Evolutionary conservation across 2,113 vertebrate species (phyloP), one percentile per base, ranked within the genome.

Genomic region (Centrocercus urophasianus): DNA sequence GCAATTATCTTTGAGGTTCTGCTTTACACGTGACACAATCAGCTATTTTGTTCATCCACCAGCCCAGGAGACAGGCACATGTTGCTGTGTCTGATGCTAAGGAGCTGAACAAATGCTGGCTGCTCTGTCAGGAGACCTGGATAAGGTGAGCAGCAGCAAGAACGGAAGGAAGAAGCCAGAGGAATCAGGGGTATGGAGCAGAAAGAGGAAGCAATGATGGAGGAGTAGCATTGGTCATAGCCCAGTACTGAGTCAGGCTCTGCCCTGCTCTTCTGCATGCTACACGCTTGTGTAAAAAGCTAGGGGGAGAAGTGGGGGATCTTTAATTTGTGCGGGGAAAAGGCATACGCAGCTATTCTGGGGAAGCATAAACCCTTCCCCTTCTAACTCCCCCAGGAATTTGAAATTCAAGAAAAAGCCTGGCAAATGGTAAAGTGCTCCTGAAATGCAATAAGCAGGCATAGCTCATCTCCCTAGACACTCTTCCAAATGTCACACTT

Each of bases 401-500:
- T 52, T 43, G 42, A 93, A 86, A 77, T 67, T 64, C 34, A 42
- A 88, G 79, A 52, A 88, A 80, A 90, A 90, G 88, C 42, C 69
- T 77, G 76, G 60, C 64, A 88, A 94, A 90, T 10, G 25, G 60
- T 70, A 22, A 85, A 92, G 65, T 4, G 65, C 61, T 90, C 78
- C 36, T 60, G 65, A 90, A 91, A 67, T 19, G 57, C 76, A 77
- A 36, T 47, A 80, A 38, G 60, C 73, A 94, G 61, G 65, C 65
- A 56, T 1, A 69, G 72, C 10, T 10, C 80, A 67, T 59, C 32
- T 32, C 79, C 88, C 76, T 8, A 60, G 86, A 83, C 61, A 52
- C 67, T 78, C 13, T 64, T 81, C 64, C 83, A 91, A 96, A 88
- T 81, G 90, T 81, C 86, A 94, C 38, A 18, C 11, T 66, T 24